phyloP scores from a whole-genome alignment of 2,113 vertebrate species.

The Triplophysa tibetana region DNA sequence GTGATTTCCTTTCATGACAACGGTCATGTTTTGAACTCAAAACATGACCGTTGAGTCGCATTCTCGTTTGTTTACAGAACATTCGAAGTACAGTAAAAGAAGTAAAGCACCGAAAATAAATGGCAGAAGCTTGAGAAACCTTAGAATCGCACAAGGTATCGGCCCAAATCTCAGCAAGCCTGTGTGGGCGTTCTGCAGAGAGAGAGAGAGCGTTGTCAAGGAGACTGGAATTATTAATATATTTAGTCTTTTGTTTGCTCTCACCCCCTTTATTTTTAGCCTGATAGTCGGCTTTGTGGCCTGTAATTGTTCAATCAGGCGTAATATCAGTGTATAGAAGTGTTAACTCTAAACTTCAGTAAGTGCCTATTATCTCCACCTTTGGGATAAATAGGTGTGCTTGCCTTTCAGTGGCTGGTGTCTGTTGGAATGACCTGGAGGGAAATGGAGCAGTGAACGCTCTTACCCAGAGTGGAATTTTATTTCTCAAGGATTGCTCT shows the following conservation, averaged over 20 bases:
- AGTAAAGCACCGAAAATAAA: background rate
- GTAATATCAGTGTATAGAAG: constrained; percentile 54
- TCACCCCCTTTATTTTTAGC: constrained; percentile 65
- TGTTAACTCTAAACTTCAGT: constrained; percentile 40
- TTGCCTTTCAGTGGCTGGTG: constrained; percentile 33
- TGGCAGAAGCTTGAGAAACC: constrained; percentile 15
- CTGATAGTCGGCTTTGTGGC: constrained; percentile 52
- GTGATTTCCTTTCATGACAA: constrained; percentile 19
- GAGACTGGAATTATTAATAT: constrained; percentile 71
- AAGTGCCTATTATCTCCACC: constrained; percentile 52
- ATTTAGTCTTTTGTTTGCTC: constrained; percentile 63
- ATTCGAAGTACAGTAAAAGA: background rate
- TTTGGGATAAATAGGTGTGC: constrained; percentile 48
- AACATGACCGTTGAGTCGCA: background rate
- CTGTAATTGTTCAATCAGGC: constrained; percentile 59
- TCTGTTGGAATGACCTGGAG: constrained; percentile 25
- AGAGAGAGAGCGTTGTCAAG: constrained; percentile 64
- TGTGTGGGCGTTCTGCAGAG: constrained; percentile 66
- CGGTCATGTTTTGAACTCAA: too few relatives aligned
- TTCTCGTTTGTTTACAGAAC: background rate
- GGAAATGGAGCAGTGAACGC: background rate
- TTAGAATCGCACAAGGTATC: constrained; percentile 57
- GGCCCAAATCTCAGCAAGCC: constrained; percentile 56
- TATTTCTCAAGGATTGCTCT: too few relatives aligned
- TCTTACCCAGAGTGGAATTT: background rate